Conservation (phyloP, 2,888 invertebrate species). For the Periphyllus acericola region DNA sequence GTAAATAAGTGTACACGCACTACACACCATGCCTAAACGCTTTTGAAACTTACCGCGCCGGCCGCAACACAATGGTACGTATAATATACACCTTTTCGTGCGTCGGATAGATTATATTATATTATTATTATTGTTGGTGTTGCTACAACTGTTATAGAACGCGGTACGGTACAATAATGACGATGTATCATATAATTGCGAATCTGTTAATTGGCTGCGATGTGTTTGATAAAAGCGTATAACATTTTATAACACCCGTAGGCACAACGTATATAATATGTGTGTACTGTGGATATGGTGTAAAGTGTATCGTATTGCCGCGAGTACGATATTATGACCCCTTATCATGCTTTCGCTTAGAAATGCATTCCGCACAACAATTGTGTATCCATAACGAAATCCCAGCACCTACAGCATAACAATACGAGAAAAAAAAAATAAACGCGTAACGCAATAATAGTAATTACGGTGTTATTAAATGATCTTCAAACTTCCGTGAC, state of each 20-base stretch:
- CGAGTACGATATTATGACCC: background rate
- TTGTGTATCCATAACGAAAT: slow-evolving; percentile 35
- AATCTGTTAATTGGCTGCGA: background rate
- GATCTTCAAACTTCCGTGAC: slow-evolving; percentile 49
- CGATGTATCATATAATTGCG: background rate
- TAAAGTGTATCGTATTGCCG: too few species aligned
- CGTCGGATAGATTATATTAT: too few species aligned
- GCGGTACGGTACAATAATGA: background rate
- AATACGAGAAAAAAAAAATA: background rate
- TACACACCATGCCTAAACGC: background rate
- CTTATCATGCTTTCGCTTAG: slow-evolving; percentile 9
- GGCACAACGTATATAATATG: too few species aligned
- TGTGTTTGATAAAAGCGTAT: background rate
- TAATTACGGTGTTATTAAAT: slow-evolving; percentile 37
- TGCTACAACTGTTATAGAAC: background rate
- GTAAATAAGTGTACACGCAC: too few species aligned
- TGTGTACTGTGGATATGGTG: too few species aligned
- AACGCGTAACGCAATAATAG: background rate
- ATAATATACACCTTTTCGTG: background rate
- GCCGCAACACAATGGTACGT: background rate
- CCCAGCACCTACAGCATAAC: background rate
- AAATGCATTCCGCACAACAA: slow-evolving; percentile 14
- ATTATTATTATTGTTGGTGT: background rate
- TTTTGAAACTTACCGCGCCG: background rate
- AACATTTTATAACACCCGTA: too few species aligned